Percentiles rank a stretch among this genome's conserved stretches.
These are phyloP conservation scores for Chlorospingus semifuscus DNA, from an alignment of 2,797 vertebrate species.

Conservation along the genomic window DNA sequence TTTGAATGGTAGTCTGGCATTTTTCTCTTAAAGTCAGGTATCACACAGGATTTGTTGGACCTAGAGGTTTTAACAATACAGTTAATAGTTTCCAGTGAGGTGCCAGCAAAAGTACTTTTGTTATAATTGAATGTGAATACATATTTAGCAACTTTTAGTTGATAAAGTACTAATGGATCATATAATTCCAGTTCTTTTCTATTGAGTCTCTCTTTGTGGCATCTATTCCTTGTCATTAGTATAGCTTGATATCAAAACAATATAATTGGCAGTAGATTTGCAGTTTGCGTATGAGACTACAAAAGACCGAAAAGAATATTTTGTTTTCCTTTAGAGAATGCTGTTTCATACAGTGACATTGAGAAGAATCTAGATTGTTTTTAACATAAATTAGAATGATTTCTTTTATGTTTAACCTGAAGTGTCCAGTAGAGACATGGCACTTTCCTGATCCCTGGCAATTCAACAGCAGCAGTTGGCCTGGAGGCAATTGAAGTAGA, in stretches of 20 bases:
- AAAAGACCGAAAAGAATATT: not conserved
- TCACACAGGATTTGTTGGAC: not conserved
- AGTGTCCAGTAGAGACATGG: not conserved
- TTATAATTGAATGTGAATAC: not conserved
- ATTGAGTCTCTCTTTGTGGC: not conserved
- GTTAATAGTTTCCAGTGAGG: not conserved
- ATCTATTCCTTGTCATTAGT: not conserved
- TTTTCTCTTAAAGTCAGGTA: not conserved
- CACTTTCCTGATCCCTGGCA: constrained; percentile 14
- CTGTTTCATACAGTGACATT: not conserved
- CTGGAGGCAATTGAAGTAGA: constrained; percentile 16
- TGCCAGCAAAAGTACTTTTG: not conserved
- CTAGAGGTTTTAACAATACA: not conserved
- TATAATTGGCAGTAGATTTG: not conserved
- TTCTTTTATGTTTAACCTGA: constrained; percentile 9
- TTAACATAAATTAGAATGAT: not conserved
- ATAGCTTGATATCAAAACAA: not conserved
- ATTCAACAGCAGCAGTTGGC: constrained; percentile 25
- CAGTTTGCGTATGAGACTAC: not conserved
- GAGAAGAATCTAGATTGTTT: not conserved
- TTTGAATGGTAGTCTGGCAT: not conserved
- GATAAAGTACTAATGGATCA: not conserved
- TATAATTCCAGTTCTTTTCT: not conserved
- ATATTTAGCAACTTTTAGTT: not conserved
- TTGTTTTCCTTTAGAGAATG: not conserved